Base-by-base conservation (phyloP, 2,888 invertebrate genomes). In the Hypolimnas misippus region DNA sequence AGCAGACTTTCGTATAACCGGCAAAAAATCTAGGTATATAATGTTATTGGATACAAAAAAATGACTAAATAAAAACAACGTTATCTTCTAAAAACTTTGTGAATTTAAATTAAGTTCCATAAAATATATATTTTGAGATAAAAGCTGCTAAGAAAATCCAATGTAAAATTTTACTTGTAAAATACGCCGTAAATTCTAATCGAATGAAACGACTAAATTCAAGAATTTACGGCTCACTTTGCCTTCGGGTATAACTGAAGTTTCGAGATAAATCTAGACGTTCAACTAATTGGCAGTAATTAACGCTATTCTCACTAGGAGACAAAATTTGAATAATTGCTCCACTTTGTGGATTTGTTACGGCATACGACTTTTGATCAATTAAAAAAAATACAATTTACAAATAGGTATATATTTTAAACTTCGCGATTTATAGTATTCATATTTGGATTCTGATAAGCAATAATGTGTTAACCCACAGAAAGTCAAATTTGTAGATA, bases 191-290 rank as follows among this genome's bases (percentile, higher is more conserved):
- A 29, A 49, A 25, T 29, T 14, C 14, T 49, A 29, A 14, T 49
- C 44, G 29, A 14, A 49, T 3, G 10, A 29, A 49, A 49, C 8
- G 14, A 49, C 49, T 49, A 14, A n/a, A 6, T 0, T 42, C 42
- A 16, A 16, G 42, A 49, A 29, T 49, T 49, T 49, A 49, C 21
- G 25, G 21, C 25, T 7, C 49, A 17, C 44, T 46, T 46, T 21
- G 29, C 49, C 49, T 49, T 29, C 14, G 14, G n/a, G 49, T 29
- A 14, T 8, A 25, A 14, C 21, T 29, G 29, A 49, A 49, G 49
- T 49, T 49, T 25, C 14, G 49, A 49, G 25, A 49, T 49, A 29
- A 49, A 46, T 46, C 44, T 46, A 14, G 29, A 49, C 49, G 19
- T 29, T 29, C 6, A 5, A 14, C 49, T 49, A 49, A 49, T 25